Conservation (phyloP, 2,113 vertebrate genomes). For the Pseudonaja textilis region DNA sequence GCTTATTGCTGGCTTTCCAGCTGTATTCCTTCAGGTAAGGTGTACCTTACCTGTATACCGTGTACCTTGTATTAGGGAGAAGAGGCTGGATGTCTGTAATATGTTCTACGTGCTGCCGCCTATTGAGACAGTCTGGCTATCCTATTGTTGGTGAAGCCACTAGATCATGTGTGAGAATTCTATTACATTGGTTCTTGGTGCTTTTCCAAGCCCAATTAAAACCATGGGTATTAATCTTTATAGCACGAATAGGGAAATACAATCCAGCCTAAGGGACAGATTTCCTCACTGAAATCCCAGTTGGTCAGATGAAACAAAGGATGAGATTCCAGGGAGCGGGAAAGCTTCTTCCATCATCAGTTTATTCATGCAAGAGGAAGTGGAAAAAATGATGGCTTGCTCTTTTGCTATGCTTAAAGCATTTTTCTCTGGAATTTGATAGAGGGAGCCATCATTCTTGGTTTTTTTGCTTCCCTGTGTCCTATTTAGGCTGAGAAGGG, state of each 20-base stretch:
- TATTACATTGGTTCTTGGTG: background rate
- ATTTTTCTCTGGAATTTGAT: background rate
- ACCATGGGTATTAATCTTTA: background rate
- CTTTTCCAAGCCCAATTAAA: background rate
- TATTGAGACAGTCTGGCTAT: background rate
- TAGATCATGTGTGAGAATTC: background rate
- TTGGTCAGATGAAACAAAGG: background rate
- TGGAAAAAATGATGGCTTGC: background rate
- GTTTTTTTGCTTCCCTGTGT: background rate
- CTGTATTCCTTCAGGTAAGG: background rate
- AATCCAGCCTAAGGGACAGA: background rate
- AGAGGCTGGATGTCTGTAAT: background rate
- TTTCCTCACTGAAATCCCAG: background rate
- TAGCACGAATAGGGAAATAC: background rate
- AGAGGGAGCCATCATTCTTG: background rate
- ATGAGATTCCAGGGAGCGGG: background rate
- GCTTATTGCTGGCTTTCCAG: background rate
- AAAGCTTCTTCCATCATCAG: background rate
- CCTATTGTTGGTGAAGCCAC: background rate
- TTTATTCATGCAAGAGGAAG: background rate
- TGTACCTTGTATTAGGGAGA: background rate
- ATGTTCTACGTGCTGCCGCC: background rate
- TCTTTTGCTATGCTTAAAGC: background rate
- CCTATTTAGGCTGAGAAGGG: background rate
- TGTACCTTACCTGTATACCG: background rate